Base-by-base conservation (phyloP, 2,888 invertebrate genomes). In the Crematogaster levior region DNA sequence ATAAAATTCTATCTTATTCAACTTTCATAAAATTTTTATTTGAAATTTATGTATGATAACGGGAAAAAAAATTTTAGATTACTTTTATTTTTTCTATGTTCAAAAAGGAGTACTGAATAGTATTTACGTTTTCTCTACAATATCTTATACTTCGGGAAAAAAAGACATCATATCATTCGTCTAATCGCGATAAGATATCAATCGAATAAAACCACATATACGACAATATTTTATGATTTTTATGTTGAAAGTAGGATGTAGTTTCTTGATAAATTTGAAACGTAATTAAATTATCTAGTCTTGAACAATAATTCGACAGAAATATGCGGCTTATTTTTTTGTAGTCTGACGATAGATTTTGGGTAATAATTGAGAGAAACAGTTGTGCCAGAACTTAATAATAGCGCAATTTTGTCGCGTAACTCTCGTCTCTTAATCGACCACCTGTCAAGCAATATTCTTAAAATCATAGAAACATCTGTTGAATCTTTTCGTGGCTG, bases 101-200 rank as follows among this genome's bases (percentile, higher is more conserved):
- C 2, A 37, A 37, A 65, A 74, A 48, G 7, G 1, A n/a, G 0
- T 65, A 21, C 9, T 37, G 18, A 24, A 34, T 43, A 10, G 4
- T 74, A 18, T 4, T 34, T 2, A n/a, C n/a, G 6, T 65, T 37
- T 48, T 30, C 21, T 27, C 0, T 72, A 34, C 43, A 48, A 60
- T 18, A 43, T 58, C 6, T 74, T 40, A 9, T 40, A 12, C 0
- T 34, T 65, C 1, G n/a, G 24, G 12, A 27, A n/a, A n/a, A 48
- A 18, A 43, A 74, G 34, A 6, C 48, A 48, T 34, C 5, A 1
- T 65, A 24, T 75, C 30, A 18, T 3, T 56, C 10, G 3, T 63
- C 37, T 75, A 74, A 60, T 65, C 15, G 48, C 15, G 48, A 75
- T 65, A 65, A 75, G 74, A 51, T 75, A 75, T 65, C 48, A n/a